phyloP scores from a whole-genome alignment of 2,113 vertebrate species.

The Seriola quinqueradiata region DNA sequence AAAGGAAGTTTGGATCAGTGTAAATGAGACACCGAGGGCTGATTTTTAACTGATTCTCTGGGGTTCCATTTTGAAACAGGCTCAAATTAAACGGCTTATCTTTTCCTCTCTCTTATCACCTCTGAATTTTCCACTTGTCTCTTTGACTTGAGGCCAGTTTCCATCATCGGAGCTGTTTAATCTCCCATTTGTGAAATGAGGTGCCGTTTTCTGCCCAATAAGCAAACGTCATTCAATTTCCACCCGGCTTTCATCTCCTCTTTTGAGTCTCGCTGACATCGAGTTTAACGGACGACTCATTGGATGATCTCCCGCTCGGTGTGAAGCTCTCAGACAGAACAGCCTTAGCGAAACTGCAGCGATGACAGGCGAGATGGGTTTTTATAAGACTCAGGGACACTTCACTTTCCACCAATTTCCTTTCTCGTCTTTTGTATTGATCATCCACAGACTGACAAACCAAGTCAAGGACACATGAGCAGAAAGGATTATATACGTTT shows the following conservation, averaged over 20 bases:
- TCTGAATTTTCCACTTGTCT: constrained; percentile 45
- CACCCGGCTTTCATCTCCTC: constrained; percentile 36
- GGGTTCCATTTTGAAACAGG: neutral
- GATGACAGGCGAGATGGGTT: neutral
- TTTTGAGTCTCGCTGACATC: constrained; percentile 5
- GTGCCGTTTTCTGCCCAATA: constrained; percentile 25
- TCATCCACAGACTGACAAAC: neutral
- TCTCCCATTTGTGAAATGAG: constrained; percentile 36
- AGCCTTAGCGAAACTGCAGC: neutral
- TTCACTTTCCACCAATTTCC: neutral
- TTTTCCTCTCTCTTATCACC: constrained; percentile 30
- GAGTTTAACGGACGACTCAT: neutral
- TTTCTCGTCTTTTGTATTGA: neutral
- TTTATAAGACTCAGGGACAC: neutral
- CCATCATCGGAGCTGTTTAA: constrained; percentile 36
- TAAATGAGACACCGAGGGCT: constrained; percentile 21
- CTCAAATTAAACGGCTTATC: constrained; percentile 54
- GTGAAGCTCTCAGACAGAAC: neutral
- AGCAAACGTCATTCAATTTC: constrained; percentile 26
- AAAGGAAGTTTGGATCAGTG: neutral
- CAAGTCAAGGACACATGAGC: neutral
- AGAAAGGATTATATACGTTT: no score
- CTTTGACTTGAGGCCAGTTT: constrained; percentile 35
- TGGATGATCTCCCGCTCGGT: neutral
- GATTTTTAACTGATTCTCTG: constrained; percentile 17